phyloP scores from a whole-genome alignment of 2,888 invertebrate species.

The Trachelus tabidus region DNA sequence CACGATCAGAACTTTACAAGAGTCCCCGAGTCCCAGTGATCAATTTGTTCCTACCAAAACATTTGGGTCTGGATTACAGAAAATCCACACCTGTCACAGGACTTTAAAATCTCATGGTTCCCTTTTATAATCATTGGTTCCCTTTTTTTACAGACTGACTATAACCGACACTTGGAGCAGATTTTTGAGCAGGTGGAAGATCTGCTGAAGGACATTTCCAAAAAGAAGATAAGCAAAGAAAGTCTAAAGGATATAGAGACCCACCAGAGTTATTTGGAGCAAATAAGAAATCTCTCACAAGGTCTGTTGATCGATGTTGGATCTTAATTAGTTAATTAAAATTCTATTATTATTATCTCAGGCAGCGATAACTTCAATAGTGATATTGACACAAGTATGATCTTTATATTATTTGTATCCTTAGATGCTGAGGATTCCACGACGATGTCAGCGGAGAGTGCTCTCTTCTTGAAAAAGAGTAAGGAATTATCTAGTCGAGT shows the following conservation, averaged over 20 bases:
- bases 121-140: constrained; percentile 10
- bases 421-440: constrained; percentile 40
- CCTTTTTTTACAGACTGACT: constrained; percentile 70
- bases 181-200: constrained; percentile 71
- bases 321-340: neutral
- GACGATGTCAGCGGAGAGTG: constrained; percentile 65
- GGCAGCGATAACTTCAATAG: neutral
- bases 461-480: constrained; percentile 65
- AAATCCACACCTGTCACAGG: neutral
- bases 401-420: neutral
- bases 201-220: constrained; percentile 68
- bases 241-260: constrained; percentile 41
- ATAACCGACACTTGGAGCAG: constrained; percentile 79
- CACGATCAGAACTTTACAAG: neutral
- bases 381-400: neutral
- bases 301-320: constrained; percentile 38
- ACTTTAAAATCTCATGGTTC: too few relatives aligned
- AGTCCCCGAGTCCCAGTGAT: neutral
- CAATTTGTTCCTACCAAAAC: neutral
- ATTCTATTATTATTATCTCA: neutral
- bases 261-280: constrained; percentile 50
- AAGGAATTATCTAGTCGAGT: constrained; percentile 57
- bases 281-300: constrained; percentile 44
- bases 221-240: constrained; percentile 52
- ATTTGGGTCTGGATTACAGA: neutral